Evolutionary conservation across 35 echinoderm and acorn worm genomes (phyloP).

Genomic region (Apostichopus parvimensis): DNA sequence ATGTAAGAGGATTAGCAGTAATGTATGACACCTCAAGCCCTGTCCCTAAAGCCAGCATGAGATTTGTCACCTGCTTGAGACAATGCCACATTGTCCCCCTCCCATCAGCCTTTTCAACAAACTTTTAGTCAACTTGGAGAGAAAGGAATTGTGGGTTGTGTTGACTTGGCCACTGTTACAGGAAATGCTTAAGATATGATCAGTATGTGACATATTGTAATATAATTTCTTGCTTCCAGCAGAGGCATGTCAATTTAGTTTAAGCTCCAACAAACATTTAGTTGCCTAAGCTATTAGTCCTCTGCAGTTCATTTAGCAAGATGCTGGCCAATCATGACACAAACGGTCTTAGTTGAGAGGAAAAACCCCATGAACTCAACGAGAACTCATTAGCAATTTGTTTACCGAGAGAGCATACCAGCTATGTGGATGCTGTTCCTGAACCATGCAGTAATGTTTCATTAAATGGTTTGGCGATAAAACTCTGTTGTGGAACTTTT

Average conservation of each 20-base stretch:
- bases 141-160: conserved; percentile 33
- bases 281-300: conserved; percentile 36
- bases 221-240: conserved; percentile 8
- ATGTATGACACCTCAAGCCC: not conserved
- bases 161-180: not conserved
- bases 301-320: conserved; percentile 14
- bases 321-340: conserved; percentile 19
- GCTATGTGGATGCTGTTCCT: not conserved
- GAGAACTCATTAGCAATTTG: conserved; percentile 41
- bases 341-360: conserved; percentile 23
- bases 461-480: conserved; percentile 14
- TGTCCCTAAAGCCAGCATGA: not conserved
- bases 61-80: conserved; percentile 8
- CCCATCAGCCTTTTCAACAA: conserved; percentile 42
- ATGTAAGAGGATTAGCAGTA: not conserved
- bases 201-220: conserved; percentile 22
- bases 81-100: not conserved
- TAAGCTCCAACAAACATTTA: conserved; percentile 34
- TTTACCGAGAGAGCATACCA: conserved; percentile 9
- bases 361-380: conserved; percentile 2
- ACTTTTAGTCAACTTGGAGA: not conserved
- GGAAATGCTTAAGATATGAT: conserved; percentile 40
- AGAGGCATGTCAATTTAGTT: conserved; percentile 14
- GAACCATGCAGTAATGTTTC: not conserved
- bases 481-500: conserved; percentile 12